Conservation (phyloP, 2,888 invertebrate genomes). For the Oxycera nigricornis region DNA sequence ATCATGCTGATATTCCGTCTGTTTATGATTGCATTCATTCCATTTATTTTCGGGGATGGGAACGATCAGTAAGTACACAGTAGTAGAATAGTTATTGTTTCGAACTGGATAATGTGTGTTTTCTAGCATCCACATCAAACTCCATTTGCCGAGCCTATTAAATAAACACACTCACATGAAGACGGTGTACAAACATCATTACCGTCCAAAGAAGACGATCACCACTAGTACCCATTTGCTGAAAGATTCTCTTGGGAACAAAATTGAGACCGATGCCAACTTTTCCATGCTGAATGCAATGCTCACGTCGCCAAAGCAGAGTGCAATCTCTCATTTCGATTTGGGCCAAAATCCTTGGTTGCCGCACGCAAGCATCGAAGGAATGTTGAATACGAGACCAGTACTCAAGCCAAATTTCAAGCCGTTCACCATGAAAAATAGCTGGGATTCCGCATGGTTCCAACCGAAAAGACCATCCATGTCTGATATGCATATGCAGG, state of each 20-base stretch:
- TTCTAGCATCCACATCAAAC: constrained; percentile 36
- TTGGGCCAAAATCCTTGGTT: neutral
- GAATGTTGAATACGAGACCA: neutral
- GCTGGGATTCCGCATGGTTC: neutral
- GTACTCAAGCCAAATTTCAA: neutral
- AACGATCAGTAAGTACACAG: constrained; percentile 28
- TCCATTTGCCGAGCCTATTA: constrained; percentile 27
- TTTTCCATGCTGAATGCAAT: constrained; percentile 7
- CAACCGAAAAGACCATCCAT: neutral
- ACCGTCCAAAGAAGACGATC: constrained; percentile 24
- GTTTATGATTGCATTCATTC: neutral
- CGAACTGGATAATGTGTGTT: neutral
- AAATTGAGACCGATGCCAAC: constrained; percentile 6
- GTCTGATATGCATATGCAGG: neutral
- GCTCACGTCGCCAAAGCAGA: neutral
- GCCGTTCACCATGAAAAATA: neutral
- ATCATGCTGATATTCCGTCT: neutral
- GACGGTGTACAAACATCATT: constrained; percentile 36
- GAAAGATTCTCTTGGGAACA: neutral
- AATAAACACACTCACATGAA: constrained; percentile 34
- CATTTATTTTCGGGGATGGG: neutral
- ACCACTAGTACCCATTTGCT: neutral
- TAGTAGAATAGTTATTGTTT: too few relatives aligned
- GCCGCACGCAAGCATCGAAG: neutral
- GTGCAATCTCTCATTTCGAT: neutral